A percentile compares a stretch with the other conserved stretches of the same genome.
These are phyloP conservation scores for Epinephelus fuscoguttatus DNA, from an alignment of 2,113 vertebrate genomes.

Conservation along the genomic window DNA sequence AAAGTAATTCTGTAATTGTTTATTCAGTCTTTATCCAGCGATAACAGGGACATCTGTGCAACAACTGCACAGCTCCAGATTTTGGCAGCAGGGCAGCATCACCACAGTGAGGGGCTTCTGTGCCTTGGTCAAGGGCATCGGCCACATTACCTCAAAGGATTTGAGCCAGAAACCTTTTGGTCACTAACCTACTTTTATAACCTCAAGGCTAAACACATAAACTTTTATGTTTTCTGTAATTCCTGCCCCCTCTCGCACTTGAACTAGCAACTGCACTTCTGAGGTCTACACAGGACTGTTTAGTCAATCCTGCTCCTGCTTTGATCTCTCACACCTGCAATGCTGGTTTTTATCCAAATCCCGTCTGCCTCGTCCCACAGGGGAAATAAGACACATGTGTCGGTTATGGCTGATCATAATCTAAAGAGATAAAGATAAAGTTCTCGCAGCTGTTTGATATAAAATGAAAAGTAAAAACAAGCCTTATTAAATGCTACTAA, in stretches of 20 bases:
- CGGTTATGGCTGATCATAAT: neutral
- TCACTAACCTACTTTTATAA: conserved; percentile 37
- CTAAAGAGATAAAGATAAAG: neutral
- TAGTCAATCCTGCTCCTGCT: conserved; percentile 19
- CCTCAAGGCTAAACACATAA: neutral
- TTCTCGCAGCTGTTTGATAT: conserved; percentile 5
- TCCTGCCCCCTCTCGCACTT: conserved; percentile 2
- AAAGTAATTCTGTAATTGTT: conserved; percentile 12
- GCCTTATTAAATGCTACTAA: neutral
- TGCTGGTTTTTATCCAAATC: conserved; percentile 22
- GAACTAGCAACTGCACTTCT: neutral
- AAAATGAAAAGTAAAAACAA: neutral
- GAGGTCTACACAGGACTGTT: conserved; percentile 21
- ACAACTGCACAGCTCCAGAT: neutral
- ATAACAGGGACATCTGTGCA: conserved; percentile 15
- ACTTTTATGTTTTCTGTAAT: conserved; percentile 15
- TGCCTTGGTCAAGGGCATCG: conserved; percentile 49
- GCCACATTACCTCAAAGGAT: conserved; percentile 38
- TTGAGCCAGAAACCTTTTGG: conserved; percentile 27
- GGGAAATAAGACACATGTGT: conserved; percentile 17
- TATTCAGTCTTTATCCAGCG: conserved; percentile 11
- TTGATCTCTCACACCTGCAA: conserved; percentile 30
- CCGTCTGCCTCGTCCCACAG: neutral
- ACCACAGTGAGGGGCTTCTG: conserved; percentile 24
- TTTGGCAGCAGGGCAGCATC: conserved; percentile 38